Conservation (phyloP, 2,113 vertebrate species). For the Ameiurus melas region DNA sequence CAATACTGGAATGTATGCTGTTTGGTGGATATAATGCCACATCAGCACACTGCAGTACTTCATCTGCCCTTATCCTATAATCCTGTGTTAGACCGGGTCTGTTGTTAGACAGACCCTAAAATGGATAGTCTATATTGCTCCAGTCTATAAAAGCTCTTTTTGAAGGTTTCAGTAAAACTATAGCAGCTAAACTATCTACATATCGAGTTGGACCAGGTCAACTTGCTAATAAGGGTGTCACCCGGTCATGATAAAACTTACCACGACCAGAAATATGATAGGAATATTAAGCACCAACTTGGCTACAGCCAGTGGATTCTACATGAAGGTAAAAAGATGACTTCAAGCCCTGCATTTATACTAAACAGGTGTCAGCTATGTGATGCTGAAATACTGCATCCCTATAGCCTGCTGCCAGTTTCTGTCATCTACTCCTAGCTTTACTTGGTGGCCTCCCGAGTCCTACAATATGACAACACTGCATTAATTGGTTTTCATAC, state of each 20-base stretch:
- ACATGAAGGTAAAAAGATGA: background rate
- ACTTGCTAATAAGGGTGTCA: background rate
- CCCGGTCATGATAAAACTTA: background rate
- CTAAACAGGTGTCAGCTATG: background rate
- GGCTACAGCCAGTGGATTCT: background rate
- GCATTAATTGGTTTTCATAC: background rate
- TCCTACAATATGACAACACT: background rate
- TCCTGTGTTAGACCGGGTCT: background rate
- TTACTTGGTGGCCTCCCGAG: background rate
- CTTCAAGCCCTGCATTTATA: background rate
- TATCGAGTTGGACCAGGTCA: background rate
- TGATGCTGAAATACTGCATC: background rate
- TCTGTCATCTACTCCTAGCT: background rate
- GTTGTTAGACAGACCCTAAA: background rate
- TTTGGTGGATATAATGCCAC: background rate
- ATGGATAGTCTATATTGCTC: background rate
- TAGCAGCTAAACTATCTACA: background rate
- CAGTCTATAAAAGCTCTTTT: background rate
- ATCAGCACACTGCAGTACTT: background rate
- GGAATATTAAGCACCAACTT: background rate
- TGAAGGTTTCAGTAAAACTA: background rate
- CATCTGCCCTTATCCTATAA: constrained; percentile 10
- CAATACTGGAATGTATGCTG: background rate
- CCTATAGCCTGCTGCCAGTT: background rate
- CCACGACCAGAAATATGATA: background rate